phyloP scores from a whole-genome alignment of 2,113 vertebrate species.

The Rana temporaria region DNA sequence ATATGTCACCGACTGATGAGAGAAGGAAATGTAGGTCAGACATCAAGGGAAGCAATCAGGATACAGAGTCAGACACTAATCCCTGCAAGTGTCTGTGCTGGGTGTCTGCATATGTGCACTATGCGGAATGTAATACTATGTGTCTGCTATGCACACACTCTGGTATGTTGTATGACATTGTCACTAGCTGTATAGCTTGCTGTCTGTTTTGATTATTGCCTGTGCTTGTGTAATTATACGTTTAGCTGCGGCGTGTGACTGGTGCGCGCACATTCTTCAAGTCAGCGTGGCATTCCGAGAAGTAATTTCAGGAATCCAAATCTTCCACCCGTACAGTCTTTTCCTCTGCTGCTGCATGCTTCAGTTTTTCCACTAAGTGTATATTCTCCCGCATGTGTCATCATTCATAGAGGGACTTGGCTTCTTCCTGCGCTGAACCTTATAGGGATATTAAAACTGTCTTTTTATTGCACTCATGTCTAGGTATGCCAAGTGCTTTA shows the following conservation, averaged over 20 bases:
- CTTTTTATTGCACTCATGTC: background rate
- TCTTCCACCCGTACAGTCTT: background rate
- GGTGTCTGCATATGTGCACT: conserved; percentile 14
- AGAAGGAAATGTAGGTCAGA: conserved; percentile 54
- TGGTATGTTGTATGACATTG: background rate
- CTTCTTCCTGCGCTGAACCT: background rate
- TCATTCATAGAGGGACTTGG: conserved; percentile 7
- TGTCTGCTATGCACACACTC: conserved; percentile 2
- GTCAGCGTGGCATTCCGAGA: background rate
- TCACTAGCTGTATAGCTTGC: background rate
- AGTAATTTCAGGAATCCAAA: conserved; percentile 9
- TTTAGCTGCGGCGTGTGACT: background rate
- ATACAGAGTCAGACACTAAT: conserved; percentile 43
- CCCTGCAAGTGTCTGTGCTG: conserved; percentile 34
- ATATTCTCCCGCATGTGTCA: conserved; percentile 12
- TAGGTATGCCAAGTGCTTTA: background rate
- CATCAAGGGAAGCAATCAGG: conserved; percentile 50
- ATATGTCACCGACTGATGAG: conserved; percentile 20
- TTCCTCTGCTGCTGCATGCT: conserved; percentile 7
- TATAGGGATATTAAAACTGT: background rate
- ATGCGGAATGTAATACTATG: conserved; percentile 3
- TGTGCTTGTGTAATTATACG: background rate
- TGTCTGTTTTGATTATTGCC: background rate
- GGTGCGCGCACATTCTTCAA: conserved; percentile 10
- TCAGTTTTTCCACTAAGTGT: conserved; percentile 27